Evolutionary conservation across 2,113 vertebrate genomes (phyloP), one percentile per base, ranked within the genome.

Genomic region (Numida meleagris): DNA sequence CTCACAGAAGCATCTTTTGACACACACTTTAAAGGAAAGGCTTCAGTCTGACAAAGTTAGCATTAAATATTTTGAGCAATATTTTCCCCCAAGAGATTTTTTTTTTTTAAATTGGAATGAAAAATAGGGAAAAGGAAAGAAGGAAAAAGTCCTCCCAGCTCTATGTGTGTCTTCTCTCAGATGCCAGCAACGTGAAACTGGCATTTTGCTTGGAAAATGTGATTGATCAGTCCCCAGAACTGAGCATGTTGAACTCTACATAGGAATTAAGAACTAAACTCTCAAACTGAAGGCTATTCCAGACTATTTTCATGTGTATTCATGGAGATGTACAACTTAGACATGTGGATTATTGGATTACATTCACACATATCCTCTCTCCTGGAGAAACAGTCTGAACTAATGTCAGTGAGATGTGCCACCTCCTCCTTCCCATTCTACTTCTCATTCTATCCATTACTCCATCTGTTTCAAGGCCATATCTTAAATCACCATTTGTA

Each of bases 281-380:
- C 51, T 86, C 59, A 67, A 12, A 66, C n/a, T 50, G 55, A 91
- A 65, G 24, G 17, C 55, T 46, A 12, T 13, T 67, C 34, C 46
- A 90, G 20, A 61, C 29, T 86, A 74, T 90, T 93, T 93, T 91
- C 14, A 29, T 80, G 75, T 33, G 33, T 94, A 83, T 89, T 88
- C 85, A 91, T 36, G 38, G 79, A 74, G 46, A 51, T 16, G 45
- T 71, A 75, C 67, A 67, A 73, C 27, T 42, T 74, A 45, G 61
- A 23, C 17, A 42, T 2, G 0, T 8, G 27, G 25, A 65, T 57
- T 67, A 29, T 10, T 88, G 76, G 9, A 71, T 88, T 77, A 51
- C 68, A 59, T 3, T 34, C 12, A 55, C n/a, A 14, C 46, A 66
- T 61, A 66, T 61, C 24, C 61, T 75, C 82, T 77, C 73, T 80